phyloP scores from a whole-genome alignment of 2,888 invertebrate species.

The Eugnorisma glareosa region DNA sequence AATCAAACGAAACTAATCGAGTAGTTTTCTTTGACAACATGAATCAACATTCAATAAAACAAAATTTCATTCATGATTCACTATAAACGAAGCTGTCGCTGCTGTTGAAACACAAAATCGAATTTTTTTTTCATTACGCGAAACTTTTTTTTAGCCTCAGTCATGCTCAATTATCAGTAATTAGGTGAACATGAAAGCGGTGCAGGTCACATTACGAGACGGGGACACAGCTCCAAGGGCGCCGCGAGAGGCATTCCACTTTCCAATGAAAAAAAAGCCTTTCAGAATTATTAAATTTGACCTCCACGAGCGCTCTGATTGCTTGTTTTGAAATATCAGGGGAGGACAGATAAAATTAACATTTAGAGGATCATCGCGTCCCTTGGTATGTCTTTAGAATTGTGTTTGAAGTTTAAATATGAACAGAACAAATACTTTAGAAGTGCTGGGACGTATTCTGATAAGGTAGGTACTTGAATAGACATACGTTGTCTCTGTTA shows the following conservation, averaged over 20 bases:
- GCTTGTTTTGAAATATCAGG: conserved; percentile 62
- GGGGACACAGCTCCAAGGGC: conserved; percentile 51
- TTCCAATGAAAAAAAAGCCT: conserved; percentile 52
- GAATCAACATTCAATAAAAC: conserved; percentile 47
- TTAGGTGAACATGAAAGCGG: conserved; percentile 59
- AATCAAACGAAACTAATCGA: conserved; percentile 42
- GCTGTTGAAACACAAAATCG: conserved; percentile 37
- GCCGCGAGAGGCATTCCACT: conserved; percentile 38
- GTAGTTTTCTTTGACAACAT: conserved; percentile 30
- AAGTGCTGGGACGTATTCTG: neutral
- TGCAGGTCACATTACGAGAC: conserved; percentile 57
- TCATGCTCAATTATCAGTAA: conserved; percentile 63
- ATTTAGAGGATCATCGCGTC: conserved; percentile 60
- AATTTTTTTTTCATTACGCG: conserved; percentile 7
- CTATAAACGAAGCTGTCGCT: conserved; percentile 35
- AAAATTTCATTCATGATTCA: conserved; percentile 42
- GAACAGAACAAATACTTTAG: conserved; percentile 7
- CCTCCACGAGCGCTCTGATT: conserved; percentile 48
- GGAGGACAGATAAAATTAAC: conserved; percentile 60
- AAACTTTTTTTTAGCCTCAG: conserved; percentile 34
- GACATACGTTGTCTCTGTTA: neutral
- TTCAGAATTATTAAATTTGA: conserved; percentile 61
- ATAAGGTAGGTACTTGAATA: neutral
- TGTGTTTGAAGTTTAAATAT: conserved; percentile 52
- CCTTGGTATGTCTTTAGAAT: conserved; percentile 52